Conservation (phyloP, 1,140 invertebrate species). For the Tetraneura akinire region DNA sequence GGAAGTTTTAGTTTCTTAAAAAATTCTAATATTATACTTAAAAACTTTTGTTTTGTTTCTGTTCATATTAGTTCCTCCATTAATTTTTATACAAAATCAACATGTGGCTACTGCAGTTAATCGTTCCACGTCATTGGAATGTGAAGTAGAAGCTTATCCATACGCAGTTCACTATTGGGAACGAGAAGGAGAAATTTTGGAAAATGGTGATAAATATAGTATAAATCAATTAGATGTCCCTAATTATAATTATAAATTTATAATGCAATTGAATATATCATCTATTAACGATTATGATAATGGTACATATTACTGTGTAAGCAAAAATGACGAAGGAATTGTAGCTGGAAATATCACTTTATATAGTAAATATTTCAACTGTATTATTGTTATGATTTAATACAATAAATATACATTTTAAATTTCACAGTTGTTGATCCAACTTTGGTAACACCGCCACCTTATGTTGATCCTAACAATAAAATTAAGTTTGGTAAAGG, state of each 20-base stretch:
- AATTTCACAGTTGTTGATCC: constrained; percentile 60
- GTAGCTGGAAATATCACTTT: constrained; percentile 71
- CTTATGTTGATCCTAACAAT: constrained; percentile 51
- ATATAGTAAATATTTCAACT: constrained; percentile 41
- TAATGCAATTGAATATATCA: constrained; percentile 76
- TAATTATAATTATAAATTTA: constrained; percentile 60
- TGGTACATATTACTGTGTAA: constrained; percentile 78
- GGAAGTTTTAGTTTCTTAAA: no score
- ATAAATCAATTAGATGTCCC: constrained; percentile 60
- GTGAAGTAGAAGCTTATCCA: constrained; percentile 86
- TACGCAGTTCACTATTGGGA: constrained; percentile 86
- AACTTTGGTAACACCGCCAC: constrained; percentile 59
- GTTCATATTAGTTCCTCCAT: constrained; percentile 82
- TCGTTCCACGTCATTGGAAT: constrained; percentile 73
- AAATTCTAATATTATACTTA: no score
- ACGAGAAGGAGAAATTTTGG: constrained; percentile 64
- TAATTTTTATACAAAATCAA: constrained; percentile 76
- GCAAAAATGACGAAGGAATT: constrained; percentile 77
- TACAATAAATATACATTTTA: constrained; percentile 1
- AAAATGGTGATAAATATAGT: constrained; percentile 70
- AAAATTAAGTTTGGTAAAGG: constrained; percentile 54
- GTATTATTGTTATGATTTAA: not conserved
- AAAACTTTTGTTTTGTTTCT: no score
- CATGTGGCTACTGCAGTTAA: constrained; percentile 72
- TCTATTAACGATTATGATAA: constrained; percentile 68